Evolutionary conservation across 2,113 vertebrate species (phyloP).

Genomic region (Plectropomus leopardus): DNA sequence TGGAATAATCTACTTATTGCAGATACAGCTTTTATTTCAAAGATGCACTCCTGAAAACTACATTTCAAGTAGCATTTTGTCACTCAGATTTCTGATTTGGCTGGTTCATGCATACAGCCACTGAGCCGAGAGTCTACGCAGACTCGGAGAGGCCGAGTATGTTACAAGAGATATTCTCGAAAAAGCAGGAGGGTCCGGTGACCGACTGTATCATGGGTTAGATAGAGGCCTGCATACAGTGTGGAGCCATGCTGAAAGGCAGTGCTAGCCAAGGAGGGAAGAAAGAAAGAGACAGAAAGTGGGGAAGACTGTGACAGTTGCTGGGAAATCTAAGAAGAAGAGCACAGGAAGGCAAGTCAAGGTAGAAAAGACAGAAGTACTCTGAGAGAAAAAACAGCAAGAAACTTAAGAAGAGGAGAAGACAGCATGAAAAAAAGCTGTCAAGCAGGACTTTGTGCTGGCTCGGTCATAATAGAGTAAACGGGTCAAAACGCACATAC

Average conservation of each 20-base stretch:
- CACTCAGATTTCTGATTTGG: not conserved
- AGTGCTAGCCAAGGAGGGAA: constrained; percentile 31
- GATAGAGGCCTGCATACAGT: constrained; percentile 3
- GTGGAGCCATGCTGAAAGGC: constrained; percentile 59
- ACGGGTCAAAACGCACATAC: constrained; percentile 59
- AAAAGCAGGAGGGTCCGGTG: not conserved
- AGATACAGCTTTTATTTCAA: constrained; percentile 29
- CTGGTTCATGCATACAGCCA: constrained; percentile 62
- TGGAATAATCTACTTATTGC: constrained; percentile 40
- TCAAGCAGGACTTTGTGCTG: constrained; percentile 64
- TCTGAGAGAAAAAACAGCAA: constrained; percentile 35
- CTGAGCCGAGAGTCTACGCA: constrained; percentile 17
- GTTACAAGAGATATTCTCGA: constrained; percentile 15
- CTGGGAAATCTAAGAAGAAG: constrained; percentile 24
- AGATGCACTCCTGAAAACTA: not conserved
- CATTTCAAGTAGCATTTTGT: not conserved
- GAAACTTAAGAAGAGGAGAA: constrained; percentile 22
- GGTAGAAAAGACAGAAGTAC: constrained; percentile 54
- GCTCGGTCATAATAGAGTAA: constrained; percentile 56
- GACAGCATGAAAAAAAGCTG: constrained; percentile 14
- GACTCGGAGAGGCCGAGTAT: constrained; percentile 28
- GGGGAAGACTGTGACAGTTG: not conserved
- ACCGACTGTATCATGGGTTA: not conserved
- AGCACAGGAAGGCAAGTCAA: constrained; percentile 56
- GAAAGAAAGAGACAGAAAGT: constrained; percentile 25